A percentile compares a stretch with the other conserved stretches of the same genome.
Conservation (phyloP, 2,113 vertebrate genomes). For the Columbina picui region DNA sequence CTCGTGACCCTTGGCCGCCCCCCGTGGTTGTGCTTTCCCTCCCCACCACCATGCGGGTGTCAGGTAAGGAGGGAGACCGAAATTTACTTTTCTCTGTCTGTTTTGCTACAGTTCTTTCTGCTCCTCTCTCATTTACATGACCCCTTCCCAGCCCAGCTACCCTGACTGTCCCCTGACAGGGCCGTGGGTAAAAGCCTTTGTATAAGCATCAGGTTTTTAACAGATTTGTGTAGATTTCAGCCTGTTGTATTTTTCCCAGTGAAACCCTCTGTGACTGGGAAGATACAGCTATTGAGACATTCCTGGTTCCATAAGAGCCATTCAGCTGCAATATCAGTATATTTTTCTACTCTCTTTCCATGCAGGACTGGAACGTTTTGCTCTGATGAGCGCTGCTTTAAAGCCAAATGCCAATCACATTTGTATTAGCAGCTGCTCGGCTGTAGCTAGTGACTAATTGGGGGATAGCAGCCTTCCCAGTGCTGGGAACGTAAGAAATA, state of each 20-base stretch:
- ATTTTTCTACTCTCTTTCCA: slow-evolving; percentile 27
- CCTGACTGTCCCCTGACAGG: neutral
- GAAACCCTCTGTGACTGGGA: neutral
- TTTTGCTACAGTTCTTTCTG: neutral
- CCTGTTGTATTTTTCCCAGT: slow-evolving; percentile 5
- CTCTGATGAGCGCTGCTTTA: slow-evolving; percentile 25
- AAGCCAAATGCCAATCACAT: slow-evolving; percentile 38
- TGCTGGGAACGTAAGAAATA: neutral
- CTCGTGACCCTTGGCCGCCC: neutral
- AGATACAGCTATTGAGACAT: neutral
- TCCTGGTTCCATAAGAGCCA: slow-evolving; percentile 39
- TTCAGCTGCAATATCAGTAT: slow-evolving; percentile 42
- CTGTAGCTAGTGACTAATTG: slow-evolving; percentile 42
- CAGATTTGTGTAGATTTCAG: neutral
- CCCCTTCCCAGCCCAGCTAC: neutral
- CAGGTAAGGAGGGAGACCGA: slow-evolving; percentile 15
- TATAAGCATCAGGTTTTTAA: neutral
- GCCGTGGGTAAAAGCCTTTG: neutral
- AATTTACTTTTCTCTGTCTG: neutral
- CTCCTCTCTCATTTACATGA: neutral
- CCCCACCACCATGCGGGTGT: neutral
- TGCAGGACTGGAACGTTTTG: slow-evolving; percentile 37
- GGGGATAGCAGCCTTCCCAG: slow-evolving; percentile 13
- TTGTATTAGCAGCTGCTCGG: slow-evolving; percentile 4
- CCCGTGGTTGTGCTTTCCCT: neutral